These are phyloP conservation scores for Octonoba sinensis DNA, from an alignment of 2,888 invertebrate species.

Conservation along the genomic window DNA sequence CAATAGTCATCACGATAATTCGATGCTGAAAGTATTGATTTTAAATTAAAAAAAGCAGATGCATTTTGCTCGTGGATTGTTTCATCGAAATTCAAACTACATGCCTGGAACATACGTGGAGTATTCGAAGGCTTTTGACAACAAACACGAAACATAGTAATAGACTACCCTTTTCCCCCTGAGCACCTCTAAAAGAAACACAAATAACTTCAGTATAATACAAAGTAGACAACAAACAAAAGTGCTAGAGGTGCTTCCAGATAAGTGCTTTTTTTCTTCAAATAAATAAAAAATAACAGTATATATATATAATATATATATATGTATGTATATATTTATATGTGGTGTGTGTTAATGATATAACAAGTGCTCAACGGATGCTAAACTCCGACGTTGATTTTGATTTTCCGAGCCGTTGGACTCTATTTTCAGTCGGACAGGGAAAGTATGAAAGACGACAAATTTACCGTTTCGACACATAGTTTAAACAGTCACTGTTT, in stretches of 20 bases:
- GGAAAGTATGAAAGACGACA: constrained; percentile 63
- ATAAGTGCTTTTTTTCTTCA: neutral
- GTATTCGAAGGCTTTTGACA: no score
- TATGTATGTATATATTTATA: constrained; percentile 20
- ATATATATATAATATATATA: constrained; percentile 54
- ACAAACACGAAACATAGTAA: no score
- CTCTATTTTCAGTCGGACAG: constrained; percentile 50
- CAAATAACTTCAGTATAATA: no score
- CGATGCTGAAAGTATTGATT: no score
- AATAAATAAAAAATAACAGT: constrained; percentile 40
- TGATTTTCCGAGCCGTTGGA: constrained; percentile 50
- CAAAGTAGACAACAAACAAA: neutral
- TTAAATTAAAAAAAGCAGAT: no score
- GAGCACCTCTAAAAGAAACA: no score
- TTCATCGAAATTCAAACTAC: no score
- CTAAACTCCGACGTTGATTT: constrained; percentile 55
- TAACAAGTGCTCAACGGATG: constrained; percentile 60
- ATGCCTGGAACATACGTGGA: no score
- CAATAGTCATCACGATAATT: no score
- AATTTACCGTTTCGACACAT: constrained; percentile 55
- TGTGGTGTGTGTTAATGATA: constrained; percentile 53
- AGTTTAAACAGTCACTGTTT: constrained; percentile 52
- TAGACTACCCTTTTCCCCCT: no score
- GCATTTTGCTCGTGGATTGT: no score
- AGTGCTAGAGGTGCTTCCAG: constrained; percentile 4